phyloP scores from a whole-genome alignment of 2,113 vertebrate species.

The Dasypus novemcinctus region DNA sequence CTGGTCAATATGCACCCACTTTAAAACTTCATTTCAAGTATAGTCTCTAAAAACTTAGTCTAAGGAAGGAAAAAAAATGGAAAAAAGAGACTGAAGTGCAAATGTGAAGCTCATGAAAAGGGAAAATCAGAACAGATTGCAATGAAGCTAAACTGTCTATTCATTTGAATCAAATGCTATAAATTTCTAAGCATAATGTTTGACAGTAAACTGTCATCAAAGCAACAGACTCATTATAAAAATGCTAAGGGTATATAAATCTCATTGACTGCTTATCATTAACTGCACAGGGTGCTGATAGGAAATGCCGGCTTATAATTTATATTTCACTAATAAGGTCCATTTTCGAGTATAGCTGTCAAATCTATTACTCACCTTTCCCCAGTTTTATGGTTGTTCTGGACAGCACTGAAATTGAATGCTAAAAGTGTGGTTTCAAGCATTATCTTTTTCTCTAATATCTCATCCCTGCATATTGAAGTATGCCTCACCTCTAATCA shows the following conservation, averaged over 20 bases:
- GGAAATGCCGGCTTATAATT: constrained; percentile 86
- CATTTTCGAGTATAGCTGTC: constrained; percentile 81
- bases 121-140: constrained; percentile 73
- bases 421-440: constrained; percentile 78
- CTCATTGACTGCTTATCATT: constrained; percentile 88
- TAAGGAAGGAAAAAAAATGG: not conserved
- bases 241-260: constrained; percentile 85
- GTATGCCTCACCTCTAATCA: constrained; percentile 70
- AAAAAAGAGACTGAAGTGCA: constrained; percentile 25
- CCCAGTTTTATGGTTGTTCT: constrained; percentile 82
- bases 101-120: constrained; percentile 57
- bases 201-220: constrained; percentile 85
- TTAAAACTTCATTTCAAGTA: constrained; percentile 41
- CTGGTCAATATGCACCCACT: constrained; percentile 36
- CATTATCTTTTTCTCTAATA: constrained; percentile 80
- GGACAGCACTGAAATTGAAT: constrained; percentile 86
- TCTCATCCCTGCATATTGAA: constrained; percentile 80
- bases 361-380: constrained; percentile 87
- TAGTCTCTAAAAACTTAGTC: not conserved
- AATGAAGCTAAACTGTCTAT: constrained; percentile 80
- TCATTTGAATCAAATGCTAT: constrained; percentile 83
- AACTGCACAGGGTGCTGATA: constrained; percentile 83
- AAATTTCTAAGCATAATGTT: constrained; percentile 84
- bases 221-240: constrained; percentile 87
- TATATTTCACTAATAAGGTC: constrained; percentile 85